Evolutionary conservation across 2,113 vertebrate genomes (phyloP), one percentile per base, ranked within the genome.

Genomic region (Trogon surrucura): DNA sequence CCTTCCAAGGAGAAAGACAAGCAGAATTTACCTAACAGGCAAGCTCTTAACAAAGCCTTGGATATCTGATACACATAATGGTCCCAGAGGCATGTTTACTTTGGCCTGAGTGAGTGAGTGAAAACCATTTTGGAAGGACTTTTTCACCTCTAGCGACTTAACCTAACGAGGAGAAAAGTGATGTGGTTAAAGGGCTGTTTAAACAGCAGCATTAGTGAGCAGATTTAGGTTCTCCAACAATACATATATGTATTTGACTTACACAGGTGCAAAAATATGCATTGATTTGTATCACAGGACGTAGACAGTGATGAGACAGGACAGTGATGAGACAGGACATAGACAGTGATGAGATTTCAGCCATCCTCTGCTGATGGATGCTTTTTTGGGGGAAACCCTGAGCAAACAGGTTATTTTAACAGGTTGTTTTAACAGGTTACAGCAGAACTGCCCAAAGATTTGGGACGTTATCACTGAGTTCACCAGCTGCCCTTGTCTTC

Each of bases 11-110:
- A 72, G 77, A 88, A 82, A 56, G 38, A 94, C 74, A 27, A 84
- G 69, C 58, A 94, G 92, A 93, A 90, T 95, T 96, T 85, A 90
- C 92, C 96, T 84, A 94, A 73, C 67, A 92, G 94, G 88, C 89
- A 85, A 93, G 81, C 92, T 91, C 56, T 97, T 95, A 95, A 96
- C 97, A 97, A 97, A 97, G 91, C 92, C 89, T 93, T 0, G 36
- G 96, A 97, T 93, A 97, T 93, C 94, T 96, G 96, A 97, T 97
- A 97, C 95, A 56, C 93, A 90, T 96, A 96, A 96, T 96, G 96
- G 93, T 95, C 91, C 93, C 89, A 83, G 93, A 96, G 94, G 94
- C 95, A 94, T 97, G 96, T 97, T 97, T 97, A 96, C 96, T 94
- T 97, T 97, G 93, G 88, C 41, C 53, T 91, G 92, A 97, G 57